phyloP scores from a whole-genome alignment of 2,113 vertebrate genomes.

The Chrysemys picta region DNA sequence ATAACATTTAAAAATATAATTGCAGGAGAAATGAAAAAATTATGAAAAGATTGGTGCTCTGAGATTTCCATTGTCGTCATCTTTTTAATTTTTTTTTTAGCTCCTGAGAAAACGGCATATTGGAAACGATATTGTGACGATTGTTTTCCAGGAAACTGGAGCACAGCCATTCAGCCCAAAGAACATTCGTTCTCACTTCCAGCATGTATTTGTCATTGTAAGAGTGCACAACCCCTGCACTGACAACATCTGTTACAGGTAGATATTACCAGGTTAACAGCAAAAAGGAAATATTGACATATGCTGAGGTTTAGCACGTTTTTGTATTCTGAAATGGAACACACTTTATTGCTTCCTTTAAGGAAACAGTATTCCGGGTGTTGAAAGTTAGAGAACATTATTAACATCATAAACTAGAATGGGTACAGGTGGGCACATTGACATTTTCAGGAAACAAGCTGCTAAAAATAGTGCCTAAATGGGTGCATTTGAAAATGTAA shows the following conservation, averaged over 20 bases:
- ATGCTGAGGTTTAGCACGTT: background rate
- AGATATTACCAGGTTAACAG: background rate
- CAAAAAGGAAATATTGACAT: accelerated
- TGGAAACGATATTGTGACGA: conserved; percentile 97
- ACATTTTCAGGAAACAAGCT: background rate
- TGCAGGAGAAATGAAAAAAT: background rate
- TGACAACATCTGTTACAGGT: conserved; percentile 96
- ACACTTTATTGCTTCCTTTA: background rate
- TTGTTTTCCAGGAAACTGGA: conserved; percentile 97
- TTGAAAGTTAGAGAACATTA: background rate
- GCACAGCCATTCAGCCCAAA: conserved; percentile 95
- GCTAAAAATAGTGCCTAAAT: background rate
- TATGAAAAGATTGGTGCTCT: background rate
- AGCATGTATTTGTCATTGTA: conserved; percentile 95
- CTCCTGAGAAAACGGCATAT: conserved; percentile 95
- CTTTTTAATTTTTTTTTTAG: conserved; percentile 66
- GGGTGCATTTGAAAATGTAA: accelerated
- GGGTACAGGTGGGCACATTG: background rate
- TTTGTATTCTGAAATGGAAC: background rate
- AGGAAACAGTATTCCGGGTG: background rate
- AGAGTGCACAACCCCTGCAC: conserved; percentile 90
- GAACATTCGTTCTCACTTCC: conserved; percentile 94
- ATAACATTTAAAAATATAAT: background rate
- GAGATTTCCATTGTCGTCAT: background rate
- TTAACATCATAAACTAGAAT: background rate